Evolutionary conservation across 1,140 invertebrate species (phyloP).

Genomic region (Cardiocondyla obscurior): DNA sequence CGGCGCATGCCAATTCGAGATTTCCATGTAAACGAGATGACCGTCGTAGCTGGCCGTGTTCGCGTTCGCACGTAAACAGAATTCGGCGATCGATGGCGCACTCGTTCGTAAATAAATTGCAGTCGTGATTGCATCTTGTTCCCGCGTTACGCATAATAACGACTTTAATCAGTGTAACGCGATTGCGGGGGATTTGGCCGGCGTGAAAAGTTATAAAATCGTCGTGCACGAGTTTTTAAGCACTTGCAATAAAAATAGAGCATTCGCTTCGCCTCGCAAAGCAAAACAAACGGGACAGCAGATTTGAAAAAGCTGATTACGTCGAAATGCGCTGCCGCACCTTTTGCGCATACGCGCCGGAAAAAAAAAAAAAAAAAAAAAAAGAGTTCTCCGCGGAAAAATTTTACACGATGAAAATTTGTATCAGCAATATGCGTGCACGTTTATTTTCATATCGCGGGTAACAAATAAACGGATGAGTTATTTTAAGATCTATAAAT

Average conservation of each 20-base stretch:
- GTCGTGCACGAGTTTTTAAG: not conserved
- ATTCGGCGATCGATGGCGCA: constrained; percentile 26
- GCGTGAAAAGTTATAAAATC: not conserved
- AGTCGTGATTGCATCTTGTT: constrained; percentile 45
- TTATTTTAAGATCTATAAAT: not conserved
- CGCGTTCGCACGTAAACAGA: constrained; percentile 41
- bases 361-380: too few species aligned
- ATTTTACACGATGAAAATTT: not conserved
- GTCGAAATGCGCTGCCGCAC: not conserved
- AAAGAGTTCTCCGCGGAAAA: not conserved
- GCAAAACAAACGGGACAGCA: not conserved
- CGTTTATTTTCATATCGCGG: not conserved
- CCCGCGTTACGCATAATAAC: constrained; percentile 34
- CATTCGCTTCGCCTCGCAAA: not conserved
- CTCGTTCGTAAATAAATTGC: constrained; percentile 16
- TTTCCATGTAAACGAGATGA: constrained; percentile 54
- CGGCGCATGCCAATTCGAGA: constrained; percentile 43
- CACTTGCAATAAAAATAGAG: not conserved
- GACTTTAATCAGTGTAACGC: constrained; percentile 21
- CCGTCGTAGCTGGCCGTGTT: not conserved
- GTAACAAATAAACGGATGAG: not conserved
- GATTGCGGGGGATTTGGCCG: not conserved
- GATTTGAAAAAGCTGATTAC: constrained; percentile 14
- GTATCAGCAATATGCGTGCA: not conserved
- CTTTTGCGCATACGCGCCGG: not conserved